Conservation (phyloP, 2,113 vertebrate species). For the Gnathonemus longibarbis region DNA sequence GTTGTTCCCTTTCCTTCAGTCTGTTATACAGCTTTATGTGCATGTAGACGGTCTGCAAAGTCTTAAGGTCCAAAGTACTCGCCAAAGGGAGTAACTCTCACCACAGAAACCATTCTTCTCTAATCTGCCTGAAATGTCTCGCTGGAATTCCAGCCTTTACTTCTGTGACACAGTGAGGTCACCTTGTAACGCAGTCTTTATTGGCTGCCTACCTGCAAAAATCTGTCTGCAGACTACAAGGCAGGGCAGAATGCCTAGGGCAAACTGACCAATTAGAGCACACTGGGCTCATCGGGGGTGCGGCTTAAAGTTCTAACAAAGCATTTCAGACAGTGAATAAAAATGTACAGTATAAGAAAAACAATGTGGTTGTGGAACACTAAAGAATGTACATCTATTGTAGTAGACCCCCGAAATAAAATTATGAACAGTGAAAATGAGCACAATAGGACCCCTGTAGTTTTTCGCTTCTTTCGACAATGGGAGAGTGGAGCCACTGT, state of each 20-base stretch:
- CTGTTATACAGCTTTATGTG: not conserved
- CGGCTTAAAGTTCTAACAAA: not conserved
- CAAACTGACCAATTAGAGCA: not conserved
- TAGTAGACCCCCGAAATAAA: not conserved
- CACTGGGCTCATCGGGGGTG: not conserved
- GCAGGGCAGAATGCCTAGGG: not conserved
- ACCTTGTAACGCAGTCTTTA: not conserved
- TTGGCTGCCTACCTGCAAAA: not conserved
- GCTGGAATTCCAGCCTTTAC: not conserved
- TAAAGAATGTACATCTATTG: not conserved
- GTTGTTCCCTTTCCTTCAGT: not conserved
- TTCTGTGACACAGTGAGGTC: not conserved
- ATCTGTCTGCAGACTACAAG: not conserved
- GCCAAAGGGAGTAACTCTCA: not conserved
- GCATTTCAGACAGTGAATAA: not conserved
- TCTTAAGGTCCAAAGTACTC: not conserved
- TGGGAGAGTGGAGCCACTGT: not conserved
- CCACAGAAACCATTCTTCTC: not conserved
- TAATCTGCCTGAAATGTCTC: not conserved
- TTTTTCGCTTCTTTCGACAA: not conserved
- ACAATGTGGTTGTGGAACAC: not conserved
- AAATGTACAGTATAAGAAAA: not conserved
- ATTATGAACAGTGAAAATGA: not conserved
- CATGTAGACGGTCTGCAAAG: not conserved
- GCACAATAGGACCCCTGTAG: not conserved